These are phyloP conservation scores for Hesperophylax magnus DNA, from an alignment of 1,140 invertebrate genomes.

Conservation along the genomic window DNA sequence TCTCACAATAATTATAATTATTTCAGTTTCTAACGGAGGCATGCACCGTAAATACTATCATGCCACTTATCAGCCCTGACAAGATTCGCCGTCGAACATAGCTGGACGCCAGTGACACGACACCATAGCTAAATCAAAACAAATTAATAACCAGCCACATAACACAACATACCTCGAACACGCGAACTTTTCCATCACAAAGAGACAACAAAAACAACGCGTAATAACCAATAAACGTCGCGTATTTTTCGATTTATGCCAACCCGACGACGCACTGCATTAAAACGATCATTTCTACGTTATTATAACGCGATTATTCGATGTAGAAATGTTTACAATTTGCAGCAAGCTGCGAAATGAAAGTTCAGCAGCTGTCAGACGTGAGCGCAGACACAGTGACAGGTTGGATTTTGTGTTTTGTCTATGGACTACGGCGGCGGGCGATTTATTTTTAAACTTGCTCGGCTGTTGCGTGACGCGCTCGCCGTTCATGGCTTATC, in stretches of 20 bases:
- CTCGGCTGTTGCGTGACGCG: slow-evolving; percentile 15
- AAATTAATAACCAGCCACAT: background rate
- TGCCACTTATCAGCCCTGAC: background rate
- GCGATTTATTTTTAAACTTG: slow-evolving; percentile 1
- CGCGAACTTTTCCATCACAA: slow-evolving; percentile 16
- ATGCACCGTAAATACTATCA: background rate
- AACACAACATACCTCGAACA: slow-evolving; percentile 22
- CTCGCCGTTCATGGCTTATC: background rate
- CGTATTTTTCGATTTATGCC: background rate
- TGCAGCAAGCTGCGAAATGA: slow-evolving; percentile 10
- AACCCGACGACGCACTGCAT: background rate
- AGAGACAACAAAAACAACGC: slow-evolving; percentile 15
- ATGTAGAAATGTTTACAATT: slow-evolving; percentile 30
- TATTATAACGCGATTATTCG: background rate
- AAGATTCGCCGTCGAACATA: background rate
- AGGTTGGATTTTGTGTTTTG: slow-evolving; percentile 11
- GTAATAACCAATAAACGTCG: background rate
- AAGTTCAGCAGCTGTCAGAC: slow-evolving; percentile 30
- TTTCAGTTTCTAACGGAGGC: background rate
- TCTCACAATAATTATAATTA: background rate
- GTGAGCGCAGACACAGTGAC: slow-evolving; percentile 10
- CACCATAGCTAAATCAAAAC: slow-evolving; percentile 17
- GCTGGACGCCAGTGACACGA: background rate
- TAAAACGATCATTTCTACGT: background rate
- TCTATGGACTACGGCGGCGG: background rate